phyloP scores from a whole-genome alignment of 2,113 vertebrate genomes.

The Notothenia coriiceps region DNA sequence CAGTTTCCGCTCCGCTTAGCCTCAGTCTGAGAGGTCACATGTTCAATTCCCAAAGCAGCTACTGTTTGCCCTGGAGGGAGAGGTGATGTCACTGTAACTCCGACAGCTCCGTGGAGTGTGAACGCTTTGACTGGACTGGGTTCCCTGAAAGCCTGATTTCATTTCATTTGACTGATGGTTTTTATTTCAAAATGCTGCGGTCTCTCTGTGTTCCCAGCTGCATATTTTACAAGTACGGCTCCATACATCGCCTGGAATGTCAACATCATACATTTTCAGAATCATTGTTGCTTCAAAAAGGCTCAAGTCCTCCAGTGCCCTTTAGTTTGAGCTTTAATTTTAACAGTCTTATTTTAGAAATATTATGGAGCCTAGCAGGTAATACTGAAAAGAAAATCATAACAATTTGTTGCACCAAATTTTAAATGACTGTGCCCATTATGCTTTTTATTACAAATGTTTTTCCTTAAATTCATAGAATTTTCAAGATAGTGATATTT shows the following conservation, averaged over 20 bases:
- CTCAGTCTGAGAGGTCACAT: slow-evolving; percentile 37
- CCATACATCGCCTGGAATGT: slow-evolving; percentile 27
- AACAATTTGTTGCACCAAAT: not conserved
- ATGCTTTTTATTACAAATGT: no score
- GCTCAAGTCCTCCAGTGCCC: not conserved
- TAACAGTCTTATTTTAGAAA: not conserved
- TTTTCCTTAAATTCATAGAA: no score
- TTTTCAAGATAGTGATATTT: not conserved
- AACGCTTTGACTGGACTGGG: not conserved
- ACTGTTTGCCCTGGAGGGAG: not conserved
- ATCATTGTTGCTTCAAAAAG: not conserved
- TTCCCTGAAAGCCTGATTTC: slow-evolving; percentile 46
- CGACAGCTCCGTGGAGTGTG: slow-evolving; percentile 17
- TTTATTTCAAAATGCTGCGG: slow-evolving; percentile 22
- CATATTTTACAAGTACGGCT: slow-evolving; percentile 12
- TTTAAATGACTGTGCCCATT: not conserved
- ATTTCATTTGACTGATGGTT: slow-evolving; percentile 37
- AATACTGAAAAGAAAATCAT: not conserved
- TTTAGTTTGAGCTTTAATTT: not conserved
- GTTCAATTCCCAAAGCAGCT: slow-evolving; percentile 50
- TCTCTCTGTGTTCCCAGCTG: slow-evolving; percentile 5
- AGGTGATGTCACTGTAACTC: not conserved
- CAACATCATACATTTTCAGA: slow-evolving; percentile 14
- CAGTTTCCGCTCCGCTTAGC: not conserved
- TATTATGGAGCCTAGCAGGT: not conserved